Evolutionary conservation across 2,888 invertebrate species (phyloP), one percentile per base, ranked within the genome.

Genomic region (Celastrina argiolus): DNA sequence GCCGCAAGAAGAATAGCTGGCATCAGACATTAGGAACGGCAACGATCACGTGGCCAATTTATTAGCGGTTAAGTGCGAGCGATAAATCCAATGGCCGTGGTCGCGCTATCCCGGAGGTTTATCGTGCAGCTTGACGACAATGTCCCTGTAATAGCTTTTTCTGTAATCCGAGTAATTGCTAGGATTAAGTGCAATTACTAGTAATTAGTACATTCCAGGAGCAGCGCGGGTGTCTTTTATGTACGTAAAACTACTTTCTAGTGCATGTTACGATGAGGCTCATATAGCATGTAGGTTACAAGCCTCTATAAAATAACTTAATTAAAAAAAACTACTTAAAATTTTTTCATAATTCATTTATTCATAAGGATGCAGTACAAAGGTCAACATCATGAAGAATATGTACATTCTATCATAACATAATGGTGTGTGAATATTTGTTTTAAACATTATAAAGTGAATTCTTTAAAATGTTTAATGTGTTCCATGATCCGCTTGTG

Each of bases 21-120:
- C 73, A 74, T 73, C 79, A 78, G 76, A 75, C 78, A 73, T 73
- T 70, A 70, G 73, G 74, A 79, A 74, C 75, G 76, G 71, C 72
- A 71, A 75, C 75, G 74, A 80, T 84, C 84, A 83, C 84, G 83
- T 82, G 82, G 80, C 84, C 88, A 88, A 89, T 88, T 88, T 89
- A 91, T 89, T 88, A 86, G 88, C 83, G 87, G 88, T 87, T 88
- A 89, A 89, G 88, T 88, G 87, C 87, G 85, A 86, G 84, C 89
- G 81, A 88, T 90, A 91, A 87, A 88, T 90, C 84, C 86, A 89
- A 91, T 88, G 87, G 88, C 85, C 86, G 84, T 83, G 83, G 87
- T 86, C 84, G 85, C 83, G 80, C 89, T 89, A 85, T 85, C 80
- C 82, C 78, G 78, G 82, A 71, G 74, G 72, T 75, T 75, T 73